These are phyloP conservation scores for Drosophila demipolita DNA, from an alignment of 2,888 invertebrate species.

Conservation along the genomic window DNA sequence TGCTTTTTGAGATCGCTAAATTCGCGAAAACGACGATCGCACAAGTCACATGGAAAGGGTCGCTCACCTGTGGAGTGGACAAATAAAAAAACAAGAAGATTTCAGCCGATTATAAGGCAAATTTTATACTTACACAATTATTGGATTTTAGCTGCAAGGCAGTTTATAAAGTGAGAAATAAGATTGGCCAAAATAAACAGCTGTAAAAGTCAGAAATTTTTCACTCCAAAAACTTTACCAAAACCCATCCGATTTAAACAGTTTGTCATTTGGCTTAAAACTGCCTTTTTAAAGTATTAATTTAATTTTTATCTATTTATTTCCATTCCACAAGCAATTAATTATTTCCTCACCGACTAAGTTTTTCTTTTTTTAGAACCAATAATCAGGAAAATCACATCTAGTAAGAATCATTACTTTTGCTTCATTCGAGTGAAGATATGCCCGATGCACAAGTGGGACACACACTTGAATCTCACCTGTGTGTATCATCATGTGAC, in stretches of 20 bases:
- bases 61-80: constrained; percentile 77
- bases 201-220: background rate
- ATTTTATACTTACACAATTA: background rate
- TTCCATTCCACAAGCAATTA: background rate
- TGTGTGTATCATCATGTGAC: constrained; percentile 85
- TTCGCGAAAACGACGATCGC: constrained; percentile 84
- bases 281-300: background rate
- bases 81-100: background rate
- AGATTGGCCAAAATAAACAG: background rate
- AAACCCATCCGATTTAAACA: background rate
- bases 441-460: constrained; percentile 17
- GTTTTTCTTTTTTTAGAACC: background rate
- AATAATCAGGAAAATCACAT: background rate
- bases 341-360: background rate
- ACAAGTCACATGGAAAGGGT: constrained; percentile 84
- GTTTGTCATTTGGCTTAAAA: background rate
- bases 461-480: constrained; percentile 58
- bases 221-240: background rate
- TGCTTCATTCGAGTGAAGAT: background rate
- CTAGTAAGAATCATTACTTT: background rate
- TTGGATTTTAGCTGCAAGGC: too few relatives aligned
- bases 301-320: background rate
- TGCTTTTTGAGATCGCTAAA: constrained; percentile 85
- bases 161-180: background rate
- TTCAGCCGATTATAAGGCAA: background rate